Base-by-base conservation (phyloP, 2,797 vertebrate genomes). In the Hemibagrus guttatus region DNA sequence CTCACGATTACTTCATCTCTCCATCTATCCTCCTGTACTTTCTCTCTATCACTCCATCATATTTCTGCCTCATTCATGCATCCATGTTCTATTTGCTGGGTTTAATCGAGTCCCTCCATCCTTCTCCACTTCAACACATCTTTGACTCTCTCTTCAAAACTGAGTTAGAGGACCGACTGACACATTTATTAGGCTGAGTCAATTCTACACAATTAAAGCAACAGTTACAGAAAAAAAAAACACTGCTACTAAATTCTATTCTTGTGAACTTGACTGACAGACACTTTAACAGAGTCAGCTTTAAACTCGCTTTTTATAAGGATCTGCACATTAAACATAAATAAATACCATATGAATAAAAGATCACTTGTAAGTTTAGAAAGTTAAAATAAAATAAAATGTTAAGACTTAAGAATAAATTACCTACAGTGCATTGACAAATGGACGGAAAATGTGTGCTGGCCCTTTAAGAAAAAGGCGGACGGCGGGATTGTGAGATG, bases 381-480 rank as follows among this genome's bases (percentile, higher is more conserved):
- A 23, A 39, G 28, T 58, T 21, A 58, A 49, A 72, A 49, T 39
- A 52, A 16, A 7, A 59, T 17, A 17, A 52, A 52, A 52, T 4
- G 3, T n/a, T 16, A 26, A 6, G 9, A 2, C 35, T 59, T 61
- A 2, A 46, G 6, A 35, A 2, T n/a, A 4, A n/a, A 4, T 9
- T n/a, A 14, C 17, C 31, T 9, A 81, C 78, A 46, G 3, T 1
- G 31, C 1, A 0, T 11, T 49, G 26, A 49, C 16, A 21, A 11
- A 2, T n/a, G 39, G 26, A 13, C 8, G 42, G 19, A 49, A 64
- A 49, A 46, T 28, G 49, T 12, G 39, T 26, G 87, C 85, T 28
- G 83, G 66, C 84, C 79, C 90, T 90, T 90, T 90, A 89, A 90
- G 85, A 78, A 74, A 35, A 63, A 79, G 56, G 35, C 21, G 88